A percentile compares a stretch with the other conserved stretches of the same genome.
Conservation (phyloP, 1,140 invertebrate genomes). For the Pseudomyrmex flavicornis region DNA sequence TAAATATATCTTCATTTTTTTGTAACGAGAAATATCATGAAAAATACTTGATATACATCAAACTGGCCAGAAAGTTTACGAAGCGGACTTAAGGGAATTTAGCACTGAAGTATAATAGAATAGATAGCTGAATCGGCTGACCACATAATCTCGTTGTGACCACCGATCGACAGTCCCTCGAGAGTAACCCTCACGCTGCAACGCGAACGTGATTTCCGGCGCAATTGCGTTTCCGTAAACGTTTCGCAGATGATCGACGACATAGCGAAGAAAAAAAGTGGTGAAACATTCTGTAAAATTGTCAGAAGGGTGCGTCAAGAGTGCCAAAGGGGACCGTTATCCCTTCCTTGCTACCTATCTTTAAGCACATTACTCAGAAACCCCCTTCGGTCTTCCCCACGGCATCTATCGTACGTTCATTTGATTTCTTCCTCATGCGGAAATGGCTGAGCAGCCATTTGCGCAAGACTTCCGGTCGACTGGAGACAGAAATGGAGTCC, state of each 20-base stretch:
- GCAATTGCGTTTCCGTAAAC: not conserved
- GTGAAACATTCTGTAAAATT: slow-evolving; percentile 70
- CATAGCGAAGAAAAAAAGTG: slow-evolving; percentile 29
- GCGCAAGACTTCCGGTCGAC: slow-evolving; percentile 82
- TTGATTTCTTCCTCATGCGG: slow-evolving; percentile 82
- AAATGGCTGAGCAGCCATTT: slow-evolving; percentile 85
- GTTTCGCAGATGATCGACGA: slow-evolving; percentile 32
- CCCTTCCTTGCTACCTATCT: slow-evolving; percentile 67
- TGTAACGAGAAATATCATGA: not conserved
- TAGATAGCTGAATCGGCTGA: not conserved
- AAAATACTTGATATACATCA: not conserved
- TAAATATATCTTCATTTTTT: not conserved
- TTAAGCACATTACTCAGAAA: slow-evolving; percentile 66
- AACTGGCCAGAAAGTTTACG: not conserved
- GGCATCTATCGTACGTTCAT: slow-evolving; percentile 77
- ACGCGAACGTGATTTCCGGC: not conserved
- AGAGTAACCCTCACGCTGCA: not conserved
- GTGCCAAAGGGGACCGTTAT: slow-evolving; percentile 61
- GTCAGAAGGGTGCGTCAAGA: slow-evolving; percentile 58
- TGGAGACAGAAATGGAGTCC: slow-evolving; percentile 83
- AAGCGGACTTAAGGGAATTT: not conserved
- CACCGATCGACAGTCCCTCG: slow-evolving; percentile 6
- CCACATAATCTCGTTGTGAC: slow-evolving; percentile 29
- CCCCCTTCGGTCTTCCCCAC: slow-evolving; percentile 52
- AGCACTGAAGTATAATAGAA: not conserved